phyloP scores from a whole-genome alignment of 2,888 invertebrate genomes.

The Drosophila quinaria region DNA sequence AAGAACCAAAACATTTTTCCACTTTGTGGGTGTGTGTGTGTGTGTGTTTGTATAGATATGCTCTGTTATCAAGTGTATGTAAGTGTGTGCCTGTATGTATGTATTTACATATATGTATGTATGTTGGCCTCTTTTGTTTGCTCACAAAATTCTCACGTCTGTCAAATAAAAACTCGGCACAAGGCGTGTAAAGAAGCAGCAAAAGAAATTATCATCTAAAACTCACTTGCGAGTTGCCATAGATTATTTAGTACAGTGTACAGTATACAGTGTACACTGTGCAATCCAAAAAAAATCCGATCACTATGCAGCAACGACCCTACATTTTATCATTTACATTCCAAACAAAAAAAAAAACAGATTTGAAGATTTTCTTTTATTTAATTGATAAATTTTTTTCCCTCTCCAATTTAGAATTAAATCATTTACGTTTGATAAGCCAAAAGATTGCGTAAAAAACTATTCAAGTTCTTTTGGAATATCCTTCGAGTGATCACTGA shows the following conservation, averaged over 20 bases:
- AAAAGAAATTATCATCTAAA: conserved; percentile 43
- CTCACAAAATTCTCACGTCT: conserved; percentile 76
- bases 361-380: neutral
- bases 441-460: neutral
- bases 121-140: conserved; percentile 60
- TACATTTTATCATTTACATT: conserved; percentile 15
- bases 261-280: conserved; percentile 16
- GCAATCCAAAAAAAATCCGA: conserved; percentile 7
- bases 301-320: conserved; percentile 5
- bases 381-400: neutral
- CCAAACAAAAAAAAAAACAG: neutral
- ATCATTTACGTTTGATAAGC: neutral
- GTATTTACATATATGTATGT: conserved; percentile 17
- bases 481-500: neutral
- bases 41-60: conserved; percentile 56
- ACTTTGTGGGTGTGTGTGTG: conserved; percentile 17
- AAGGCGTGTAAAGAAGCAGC: conserved; percentile 16
- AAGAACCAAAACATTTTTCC: conserved; percentile 33
- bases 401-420: neutral
- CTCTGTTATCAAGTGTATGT: conserved; percentile 64
- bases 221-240: conserved; percentile 5
- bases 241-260: conserved; percentile 29
- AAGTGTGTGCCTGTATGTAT: conserved; percentile 30
- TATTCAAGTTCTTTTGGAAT: neutral
- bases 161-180: conserved; percentile 50